Evolutionary conservation across 2,113 vertebrate genomes (phyloP).

Genomic region (Phylloscopus trochiloides): DNA sequence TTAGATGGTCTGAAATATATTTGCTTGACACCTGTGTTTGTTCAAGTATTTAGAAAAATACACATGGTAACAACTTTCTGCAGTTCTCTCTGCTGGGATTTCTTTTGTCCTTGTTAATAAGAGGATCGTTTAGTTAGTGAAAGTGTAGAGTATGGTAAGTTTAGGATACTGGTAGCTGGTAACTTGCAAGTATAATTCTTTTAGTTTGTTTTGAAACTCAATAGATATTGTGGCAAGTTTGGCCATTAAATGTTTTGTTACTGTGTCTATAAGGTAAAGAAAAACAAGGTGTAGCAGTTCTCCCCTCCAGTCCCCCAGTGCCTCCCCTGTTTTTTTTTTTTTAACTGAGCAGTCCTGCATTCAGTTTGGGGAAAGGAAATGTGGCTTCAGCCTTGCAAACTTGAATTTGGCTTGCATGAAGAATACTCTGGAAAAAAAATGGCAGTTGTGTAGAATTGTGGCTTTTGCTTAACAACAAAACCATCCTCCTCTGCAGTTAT

Average conservation of each 20-base stretch:
- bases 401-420: background rate
- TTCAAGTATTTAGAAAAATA: background rate
- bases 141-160: background rate
- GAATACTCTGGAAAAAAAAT: background rate
- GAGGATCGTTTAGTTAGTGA: background rate
- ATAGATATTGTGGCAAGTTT: background rate
- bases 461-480: background rate
- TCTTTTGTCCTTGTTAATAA: background rate
- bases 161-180: background rate
- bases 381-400: background rate
- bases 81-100: background rate
- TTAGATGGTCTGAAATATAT: background rate
- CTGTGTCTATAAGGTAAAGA: background rate
- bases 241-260: background rate
- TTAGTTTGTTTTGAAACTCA: background rate
- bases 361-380: background rate
- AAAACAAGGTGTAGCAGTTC: background rate
- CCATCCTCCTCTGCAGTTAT: background rate
- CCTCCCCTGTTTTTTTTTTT: too few relatives aligned
- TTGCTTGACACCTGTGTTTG: background rate
- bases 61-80: background rate
- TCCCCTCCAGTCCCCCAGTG: accelerated
- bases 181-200: background rate
- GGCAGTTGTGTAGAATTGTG: background rate
- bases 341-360: background rate